Base-by-base conservation (phyloP, 2,797 vertebrate genomes). In the Microctenopoma stevenorrisi region DNA sequence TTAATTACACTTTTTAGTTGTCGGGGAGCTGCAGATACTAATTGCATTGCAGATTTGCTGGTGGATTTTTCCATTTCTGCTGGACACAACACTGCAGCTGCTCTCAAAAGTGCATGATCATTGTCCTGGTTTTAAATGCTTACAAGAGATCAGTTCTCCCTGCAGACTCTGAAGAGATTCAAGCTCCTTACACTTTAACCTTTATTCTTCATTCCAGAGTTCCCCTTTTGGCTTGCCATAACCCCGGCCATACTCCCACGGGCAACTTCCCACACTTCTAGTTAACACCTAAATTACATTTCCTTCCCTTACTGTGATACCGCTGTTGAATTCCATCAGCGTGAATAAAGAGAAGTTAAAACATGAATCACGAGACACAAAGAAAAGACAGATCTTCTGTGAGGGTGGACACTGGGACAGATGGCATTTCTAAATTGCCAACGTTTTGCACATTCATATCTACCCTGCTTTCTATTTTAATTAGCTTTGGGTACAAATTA, bases 101-200 rank as follows among this genome's bases (percentile, higher is more conserved):
- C 37, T 37, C 37, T 37, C 37, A 37, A 11, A 9, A 37, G 40
- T 42, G 6, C 40, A 13, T 12, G 37, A 12, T 33, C 30, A 33
- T 5, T 6, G 37, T 38, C 37, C 37, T 62, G 69, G 51, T 62
- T 81, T 66, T 73, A 76, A 86, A 78, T 73, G 65, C 56, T 74
- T 52, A 59, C 53, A 28, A 71, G 67, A 47, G 77, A 81, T 85
- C 76, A 52, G 67, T 60, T 80, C 81, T 85, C 81, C 69, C 79
- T 1, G 43, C 55, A 69, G 76, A 70, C 52, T 58, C 26, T 33
- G 63, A 30, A 50, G 64, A 72, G 58, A 66, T 71, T 77, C 67
- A 54, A 44, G 85, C 69, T 74, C 66, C 55, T 50, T 52, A 43
- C 69, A 66, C 66, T 64, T 50, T 76, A 62, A 87, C 71, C 79